phyloP scores from a whole-genome alignment of 2,113 vertebrate genomes.

The Eptesicus fuscus region DNA sequence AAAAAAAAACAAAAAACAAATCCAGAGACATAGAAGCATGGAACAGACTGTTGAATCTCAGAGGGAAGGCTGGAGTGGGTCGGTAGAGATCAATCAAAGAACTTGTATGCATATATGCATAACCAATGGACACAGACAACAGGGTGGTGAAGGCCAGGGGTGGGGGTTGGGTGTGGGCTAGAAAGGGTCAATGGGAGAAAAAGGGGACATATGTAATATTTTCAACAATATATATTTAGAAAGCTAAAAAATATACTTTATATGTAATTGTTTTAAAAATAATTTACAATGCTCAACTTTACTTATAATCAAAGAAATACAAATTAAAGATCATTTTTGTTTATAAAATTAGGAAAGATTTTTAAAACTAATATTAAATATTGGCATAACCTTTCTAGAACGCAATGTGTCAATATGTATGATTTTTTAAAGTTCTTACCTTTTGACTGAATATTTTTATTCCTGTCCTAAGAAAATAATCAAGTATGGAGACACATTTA shows the following conservation, averaged over 20 bases:
- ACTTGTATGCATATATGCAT: no score
- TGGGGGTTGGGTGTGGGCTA: no score
- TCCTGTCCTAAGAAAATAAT: not conserved
- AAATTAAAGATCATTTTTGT: constrained; percentile 33
- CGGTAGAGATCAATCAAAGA: no score
- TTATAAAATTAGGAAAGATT: constrained; percentile 19
- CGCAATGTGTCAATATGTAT: not conserved
- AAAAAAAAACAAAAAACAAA: no score
- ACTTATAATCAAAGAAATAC: constrained; percentile 42
- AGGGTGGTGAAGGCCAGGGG: no score
- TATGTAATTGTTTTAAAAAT: not conserved
- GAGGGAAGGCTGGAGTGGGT: no score
- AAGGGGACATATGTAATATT: no score
- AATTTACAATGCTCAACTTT: not conserved
- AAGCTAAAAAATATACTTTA: not conserved
- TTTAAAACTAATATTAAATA: constrained; percentile 8
- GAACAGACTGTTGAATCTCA: no score
- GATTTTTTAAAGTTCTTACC: not conserved
- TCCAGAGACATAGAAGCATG: no score
- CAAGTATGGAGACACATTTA: constrained; percentile 11
- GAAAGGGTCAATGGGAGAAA: no score
- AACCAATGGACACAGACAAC: no score
- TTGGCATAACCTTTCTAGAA: constrained; percentile 14
- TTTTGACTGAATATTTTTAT: constrained; percentile 35
- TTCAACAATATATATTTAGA: no score